Percentiles rank a stretch among this genome's conserved stretches.
Conservation (phyloP, 2,797 vertebrate species). For the Neosilurus hyrtlii region DNA sequence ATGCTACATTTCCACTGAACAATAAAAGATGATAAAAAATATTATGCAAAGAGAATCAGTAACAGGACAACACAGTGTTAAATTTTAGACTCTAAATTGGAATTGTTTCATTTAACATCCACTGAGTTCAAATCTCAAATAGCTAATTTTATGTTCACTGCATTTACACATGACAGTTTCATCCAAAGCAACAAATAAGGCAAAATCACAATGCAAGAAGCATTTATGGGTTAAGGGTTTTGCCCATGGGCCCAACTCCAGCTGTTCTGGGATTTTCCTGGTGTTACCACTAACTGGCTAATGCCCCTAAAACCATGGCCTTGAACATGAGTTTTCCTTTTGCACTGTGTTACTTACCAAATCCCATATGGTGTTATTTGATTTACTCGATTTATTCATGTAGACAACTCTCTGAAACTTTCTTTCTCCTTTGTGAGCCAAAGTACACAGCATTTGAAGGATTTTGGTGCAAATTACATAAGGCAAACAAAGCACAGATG, state of each 20-base stretch:
- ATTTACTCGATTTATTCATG: constrained; percentile 1
- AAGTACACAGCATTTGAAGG: neutral
- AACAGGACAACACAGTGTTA: neutral
- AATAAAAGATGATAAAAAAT: constrained; percentile 15
- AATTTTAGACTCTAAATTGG: neutral
- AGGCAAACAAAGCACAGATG: neutral
- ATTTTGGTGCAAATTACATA: neutral
- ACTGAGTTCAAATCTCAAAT: neutral
- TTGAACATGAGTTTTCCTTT: neutral
- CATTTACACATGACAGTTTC: neutral
- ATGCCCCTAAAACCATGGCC: constrained; percentile 4
- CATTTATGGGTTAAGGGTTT: constrained; percentile 2
- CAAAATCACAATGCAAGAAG: constrained; percentile 15
- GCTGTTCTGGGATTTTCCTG: constrained; percentile 16
- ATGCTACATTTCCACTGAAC: constrained; percentile 2
- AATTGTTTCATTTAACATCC: neutral
- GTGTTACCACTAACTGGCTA: constrained; percentile 54
- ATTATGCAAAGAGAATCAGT: neutral
- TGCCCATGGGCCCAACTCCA: constrained; percentile 9
- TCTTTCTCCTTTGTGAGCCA: neutral
- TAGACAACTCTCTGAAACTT: neutral
- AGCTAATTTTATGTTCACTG: neutral
- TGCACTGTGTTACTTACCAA: constrained; percentile 2
- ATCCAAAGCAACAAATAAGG: neutral
- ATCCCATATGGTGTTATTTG: constrained; percentile 4